These are phyloP conservation scores for Jaculus jaculus DNA, from an alignment of 2,113 vertebrate genomes.

Conservation along the genomic window DNA sequence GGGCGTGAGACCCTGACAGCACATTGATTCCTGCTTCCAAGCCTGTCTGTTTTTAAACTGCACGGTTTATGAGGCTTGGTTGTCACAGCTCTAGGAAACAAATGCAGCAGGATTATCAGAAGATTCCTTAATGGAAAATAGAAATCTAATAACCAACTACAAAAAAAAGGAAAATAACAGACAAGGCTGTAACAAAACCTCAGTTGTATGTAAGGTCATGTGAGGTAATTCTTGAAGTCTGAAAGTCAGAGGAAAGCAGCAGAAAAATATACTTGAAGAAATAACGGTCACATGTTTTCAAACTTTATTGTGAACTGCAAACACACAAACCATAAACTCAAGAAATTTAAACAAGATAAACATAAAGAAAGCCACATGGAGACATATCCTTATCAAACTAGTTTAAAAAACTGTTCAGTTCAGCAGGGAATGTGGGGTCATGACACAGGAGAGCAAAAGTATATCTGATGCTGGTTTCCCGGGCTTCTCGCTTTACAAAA, in stretches of 20 bases:
- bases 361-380: conserved; percentile 1
- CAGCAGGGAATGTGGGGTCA: background rate
- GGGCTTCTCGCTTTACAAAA: background rate
- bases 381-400: background rate
- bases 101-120: background rate
- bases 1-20: background rate
- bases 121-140: background rate
- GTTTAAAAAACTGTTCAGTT: background rate
- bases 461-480: background rate
- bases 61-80: background rate
- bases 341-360: conserved; percentile 8
- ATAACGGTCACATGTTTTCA: background rate
- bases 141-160: background rate
- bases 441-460: background rate
- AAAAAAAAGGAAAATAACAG: background rate
- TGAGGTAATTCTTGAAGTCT: background rate
- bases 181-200: background rate
- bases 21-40: background rate
- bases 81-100: background rate
- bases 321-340: background rate
- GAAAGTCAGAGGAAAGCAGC: background rate
- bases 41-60: background rate
- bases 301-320: conserved; percentile 18
- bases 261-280: background rate
- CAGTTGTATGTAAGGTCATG: background rate